Evolutionary conservation across 2,888 invertebrate genomes (phyloP).

Genomic region (Coecobrya sp.): DNA sequence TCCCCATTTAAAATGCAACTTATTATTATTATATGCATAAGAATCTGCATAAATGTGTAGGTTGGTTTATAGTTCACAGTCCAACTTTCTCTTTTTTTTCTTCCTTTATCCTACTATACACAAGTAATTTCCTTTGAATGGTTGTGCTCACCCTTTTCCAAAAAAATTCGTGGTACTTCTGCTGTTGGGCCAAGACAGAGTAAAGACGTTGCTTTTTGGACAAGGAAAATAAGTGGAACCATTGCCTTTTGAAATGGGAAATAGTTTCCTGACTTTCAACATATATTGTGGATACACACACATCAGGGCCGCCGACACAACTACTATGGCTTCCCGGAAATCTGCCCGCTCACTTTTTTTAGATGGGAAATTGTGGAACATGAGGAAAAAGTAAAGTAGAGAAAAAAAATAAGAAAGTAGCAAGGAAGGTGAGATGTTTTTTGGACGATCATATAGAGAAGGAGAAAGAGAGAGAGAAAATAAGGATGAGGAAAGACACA

Average conservation of each 20-base stretch:
- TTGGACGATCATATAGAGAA: conserved; percentile 33
- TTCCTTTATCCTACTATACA: no score
- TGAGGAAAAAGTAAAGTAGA: neutral
- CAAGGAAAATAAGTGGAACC: conserved; percentile 7
- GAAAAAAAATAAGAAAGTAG: neutral
- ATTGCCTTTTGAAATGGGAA: conserved; percentile 5
- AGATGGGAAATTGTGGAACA: conserved; percentile 11
- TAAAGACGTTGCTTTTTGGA: conserved; percentile 19
- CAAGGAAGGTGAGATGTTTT: conserved; percentile 68
- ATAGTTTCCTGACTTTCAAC: neutral
- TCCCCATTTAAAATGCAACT: no score
- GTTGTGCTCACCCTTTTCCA: conserved; percentile 5
- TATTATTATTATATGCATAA: no score
- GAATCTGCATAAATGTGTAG: neutral
- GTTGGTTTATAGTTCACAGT: neutral
- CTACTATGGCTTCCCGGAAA: conserved; percentile 8
- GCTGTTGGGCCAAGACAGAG: conserved; percentile 15
- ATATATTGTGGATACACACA: neutral
- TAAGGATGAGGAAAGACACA: conserved; percentile 75
- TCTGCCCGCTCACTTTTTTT: conserved; percentile 16
- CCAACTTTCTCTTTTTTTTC: neutral
- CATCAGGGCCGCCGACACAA: neutral
- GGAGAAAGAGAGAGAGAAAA: conserved; percentile 31
- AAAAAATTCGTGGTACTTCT: neutral
- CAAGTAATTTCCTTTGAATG: conserved; percentile 47